Conservation (phyloP, 1,140 invertebrate genomes). For the Procambarus virginalis region DNA sequence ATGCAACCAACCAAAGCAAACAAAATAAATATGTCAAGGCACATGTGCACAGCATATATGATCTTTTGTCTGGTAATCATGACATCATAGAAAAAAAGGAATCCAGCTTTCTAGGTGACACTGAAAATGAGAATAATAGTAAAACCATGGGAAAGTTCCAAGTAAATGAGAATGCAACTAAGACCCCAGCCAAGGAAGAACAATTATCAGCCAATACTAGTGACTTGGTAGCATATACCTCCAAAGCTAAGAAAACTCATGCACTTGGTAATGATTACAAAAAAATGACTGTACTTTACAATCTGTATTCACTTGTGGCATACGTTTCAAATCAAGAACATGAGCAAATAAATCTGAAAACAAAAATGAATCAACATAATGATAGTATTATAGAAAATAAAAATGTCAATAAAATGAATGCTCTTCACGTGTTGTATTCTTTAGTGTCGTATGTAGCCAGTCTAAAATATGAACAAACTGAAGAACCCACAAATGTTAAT, state of each 20-base stretch:
- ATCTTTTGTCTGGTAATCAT: neutral
- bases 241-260: neutral
- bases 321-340: neutral
- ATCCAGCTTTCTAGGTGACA: neutral
- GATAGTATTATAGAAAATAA: neutral
- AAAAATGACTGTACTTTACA: neutral
- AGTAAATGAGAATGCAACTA: neutral
- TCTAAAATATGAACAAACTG: neutral
- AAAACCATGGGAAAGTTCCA: too few species aligned
- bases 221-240: neutral
- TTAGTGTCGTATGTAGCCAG: neutral
- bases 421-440: neutral
- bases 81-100: neutral
- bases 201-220: neutral
- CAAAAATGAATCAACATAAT: neutral
- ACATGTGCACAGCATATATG: neutral
- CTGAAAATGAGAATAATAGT: neutral
- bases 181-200: neutral
- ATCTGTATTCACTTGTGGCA: neutral
- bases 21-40: neutral
- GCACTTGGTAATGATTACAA: neutral
- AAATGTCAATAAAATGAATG: neutral
- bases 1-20: neutral
- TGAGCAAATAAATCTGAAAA: neutral
- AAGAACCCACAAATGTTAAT: too few species aligned